Base-by-base conservation (phyloP, 1,140 invertebrate species). In the Lutraria rhynchaena region DNA sequence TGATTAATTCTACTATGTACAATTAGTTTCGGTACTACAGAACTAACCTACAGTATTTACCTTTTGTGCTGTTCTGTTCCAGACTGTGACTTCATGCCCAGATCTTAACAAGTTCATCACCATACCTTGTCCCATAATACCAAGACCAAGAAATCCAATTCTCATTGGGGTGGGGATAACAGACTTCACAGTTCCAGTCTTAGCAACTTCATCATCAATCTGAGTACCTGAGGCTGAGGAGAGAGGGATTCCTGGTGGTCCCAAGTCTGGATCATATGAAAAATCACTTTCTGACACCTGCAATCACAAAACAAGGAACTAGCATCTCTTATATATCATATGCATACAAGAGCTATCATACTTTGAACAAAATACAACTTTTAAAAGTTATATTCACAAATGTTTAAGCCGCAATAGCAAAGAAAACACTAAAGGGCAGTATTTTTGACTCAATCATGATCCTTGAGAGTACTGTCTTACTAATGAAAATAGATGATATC, bases 81-180 rank as follows among this genome's bases (percentile, higher is more conserved):
- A 99, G 44, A 99, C 95, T 84, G 96, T 95, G 15, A 99, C 97
- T 89, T 96, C 95, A 92, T 99, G 98, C 9, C 97, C 97, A 60
- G 97, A 98, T 90, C 97, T 97, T 83, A 99, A 95, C 24, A 99
- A 93, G 92, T 99, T 98, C 88, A 89, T 93, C 0, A 99, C 97
- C 88, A 99, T 97, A 24, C 97, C 97, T 55, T 96, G 95, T n/a
- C 98, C 98, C 96, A 99, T 99, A 86, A 97, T 98, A 51, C 98
- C 98, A 11, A 99, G 94, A 0, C 98, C 98, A 44, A 99, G 94
- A 92, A 99, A 99, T 17, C 98, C 98, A 90, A 99, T 98, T 88
- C 95, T 97, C 90, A 97, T 94, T 73, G 94, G 94, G 15, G 97
- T 98, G 1, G 97, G 95, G 71, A 95, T 94, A 78, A 99, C 97